phyloP scores from a whole-genome alignment of 37 sponge, comb jelly and placozoan species.

The Geodia barretti region DNA sequence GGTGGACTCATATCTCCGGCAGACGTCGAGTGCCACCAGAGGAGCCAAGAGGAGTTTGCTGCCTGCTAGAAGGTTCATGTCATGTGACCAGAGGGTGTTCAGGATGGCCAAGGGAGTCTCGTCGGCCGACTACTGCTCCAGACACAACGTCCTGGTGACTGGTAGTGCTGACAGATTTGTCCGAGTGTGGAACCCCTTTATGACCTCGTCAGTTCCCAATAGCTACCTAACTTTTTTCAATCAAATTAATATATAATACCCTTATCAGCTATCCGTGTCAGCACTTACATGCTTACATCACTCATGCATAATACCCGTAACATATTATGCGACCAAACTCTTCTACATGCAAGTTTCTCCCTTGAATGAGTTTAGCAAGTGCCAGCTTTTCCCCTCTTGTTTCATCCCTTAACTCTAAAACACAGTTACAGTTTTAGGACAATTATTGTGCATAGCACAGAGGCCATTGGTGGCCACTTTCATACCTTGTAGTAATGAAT shows the following conservation, averaged over 20 bases:
- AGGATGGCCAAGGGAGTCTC: slow-evolving; percentile 81
- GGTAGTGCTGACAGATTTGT: slow-evolving; percentile 87
- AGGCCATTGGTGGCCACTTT: too few species aligned
- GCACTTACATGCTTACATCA: too few species aligned
- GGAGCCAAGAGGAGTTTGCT: slow-evolving; percentile 6
- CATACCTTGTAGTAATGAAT: not conserved
- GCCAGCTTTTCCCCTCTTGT: too few species aligned
- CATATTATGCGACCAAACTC: too few species aligned
- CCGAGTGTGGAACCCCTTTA: slow-evolving; percentile 88
- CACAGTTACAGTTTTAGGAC: too few species aligned
- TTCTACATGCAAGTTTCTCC: too few species aligned
- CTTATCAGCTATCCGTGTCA: too few species aligned
- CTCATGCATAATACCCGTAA: too few species aligned
- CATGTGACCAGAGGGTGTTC: slow-evolving; percentile 86
- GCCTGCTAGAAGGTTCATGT: not conserved
- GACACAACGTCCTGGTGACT: slow-evolving; percentile 84
- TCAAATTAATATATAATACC: too few species aligned
- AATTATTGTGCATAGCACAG: too few species aligned
- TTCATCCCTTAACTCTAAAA: too few species aligned
- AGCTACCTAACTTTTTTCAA: not conserved
- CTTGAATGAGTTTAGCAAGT: too few species aligned
- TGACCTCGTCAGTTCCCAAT: slow-evolving; percentile 44
- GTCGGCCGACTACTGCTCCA: slow-evolving; percentile 75
- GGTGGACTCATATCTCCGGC: not conserved
- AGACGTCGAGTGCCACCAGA: not conserved